Evolutionary conservation across 2,113 vertebrate genomes (phyloP).

Genomic region (Microcebus lehilahytsara): DNA sequence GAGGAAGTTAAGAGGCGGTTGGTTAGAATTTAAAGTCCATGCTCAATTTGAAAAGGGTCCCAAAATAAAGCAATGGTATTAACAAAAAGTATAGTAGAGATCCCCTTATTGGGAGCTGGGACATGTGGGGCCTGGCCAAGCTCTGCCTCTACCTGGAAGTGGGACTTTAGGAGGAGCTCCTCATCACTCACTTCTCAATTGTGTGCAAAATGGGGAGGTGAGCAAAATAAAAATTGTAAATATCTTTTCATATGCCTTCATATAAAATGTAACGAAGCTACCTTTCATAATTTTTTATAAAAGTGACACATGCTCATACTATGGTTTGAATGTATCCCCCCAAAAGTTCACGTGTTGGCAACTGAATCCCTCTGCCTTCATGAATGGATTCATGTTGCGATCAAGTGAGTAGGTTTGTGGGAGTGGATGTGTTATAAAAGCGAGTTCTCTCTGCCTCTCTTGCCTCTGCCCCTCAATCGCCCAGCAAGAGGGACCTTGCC

Average conservation of each 20-base stretch:
- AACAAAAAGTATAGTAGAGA: not conserved
- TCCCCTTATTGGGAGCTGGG: accelerated
- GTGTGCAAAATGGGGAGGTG: not conserved
- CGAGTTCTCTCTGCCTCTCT: not conserved
- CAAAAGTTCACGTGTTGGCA: not conserved
- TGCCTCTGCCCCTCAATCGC: not conserved
- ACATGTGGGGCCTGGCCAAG: not conserved
- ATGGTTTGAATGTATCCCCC: not conserved
- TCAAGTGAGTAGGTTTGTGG: not conserved
- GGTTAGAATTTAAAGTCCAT: not conserved
- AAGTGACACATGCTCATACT: not conserved
- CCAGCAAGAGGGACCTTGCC: not conserved
- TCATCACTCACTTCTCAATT: not conserved
- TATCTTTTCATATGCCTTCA: not conserved
- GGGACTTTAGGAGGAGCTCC: too few species aligned
- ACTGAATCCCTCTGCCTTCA: not conserved
- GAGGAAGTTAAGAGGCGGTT: not conserved
- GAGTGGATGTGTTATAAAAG: not conserved
- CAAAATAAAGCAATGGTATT: not conserved
- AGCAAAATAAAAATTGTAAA: not conserved
- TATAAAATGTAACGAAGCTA: not conserved
- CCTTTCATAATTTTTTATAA: not conserved
- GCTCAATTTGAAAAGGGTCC: not conserved
- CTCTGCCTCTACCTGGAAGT: not conserved
- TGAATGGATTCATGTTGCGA: not conserved